Evolutionary conservation across 2,113 vertebrate genomes (phyloP).

Genomic region (Campylomormyrus numenius): DNA sequence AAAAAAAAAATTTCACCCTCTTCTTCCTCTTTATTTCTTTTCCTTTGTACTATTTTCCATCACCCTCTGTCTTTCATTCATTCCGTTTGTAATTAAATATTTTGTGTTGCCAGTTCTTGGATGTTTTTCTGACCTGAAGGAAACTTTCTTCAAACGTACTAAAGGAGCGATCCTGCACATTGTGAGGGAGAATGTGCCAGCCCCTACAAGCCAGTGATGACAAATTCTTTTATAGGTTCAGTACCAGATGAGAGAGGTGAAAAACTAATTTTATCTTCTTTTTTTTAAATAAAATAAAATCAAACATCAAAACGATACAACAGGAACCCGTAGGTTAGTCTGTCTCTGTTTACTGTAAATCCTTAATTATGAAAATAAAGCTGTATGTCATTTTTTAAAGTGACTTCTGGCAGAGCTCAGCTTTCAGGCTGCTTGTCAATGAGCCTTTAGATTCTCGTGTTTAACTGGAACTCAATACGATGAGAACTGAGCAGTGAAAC

Average conservation of each 20-base stretch:
- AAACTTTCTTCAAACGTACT: not conserved
- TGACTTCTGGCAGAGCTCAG: not conserved
- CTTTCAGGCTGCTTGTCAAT: slow-evolving; percentile 3
- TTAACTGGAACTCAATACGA: slow-evolving; percentile 8
- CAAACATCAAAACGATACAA: not conserved
- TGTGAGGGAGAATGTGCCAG: not conserved
- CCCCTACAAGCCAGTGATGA: not conserved
- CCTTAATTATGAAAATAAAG: slow-evolving; percentile 3
- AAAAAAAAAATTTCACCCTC: not conserved
- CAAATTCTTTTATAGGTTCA: not conserved
- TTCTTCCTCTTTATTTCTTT: not conserved
- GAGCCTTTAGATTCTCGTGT: slow-evolving; percentile 6
- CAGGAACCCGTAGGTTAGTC: not conserved
- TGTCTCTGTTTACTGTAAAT: slow-evolving; percentile 8
- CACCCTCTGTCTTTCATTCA: not conserved
- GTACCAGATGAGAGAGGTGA: not conserved
- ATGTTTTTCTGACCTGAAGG: not conserved
- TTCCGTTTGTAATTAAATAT: slow-evolving; percentile 1
- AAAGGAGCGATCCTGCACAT: not conserved
- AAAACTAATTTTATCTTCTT: not conserved
- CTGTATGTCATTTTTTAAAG: not conserved
- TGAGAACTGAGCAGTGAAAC: not conserved
- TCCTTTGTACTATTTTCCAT: not conserved
- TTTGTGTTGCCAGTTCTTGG: not conserved
- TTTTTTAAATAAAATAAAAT: not conserved